Conservation (phyloP, 2,797 vertebrate species). For the Macropodus opercularis region DNA sequence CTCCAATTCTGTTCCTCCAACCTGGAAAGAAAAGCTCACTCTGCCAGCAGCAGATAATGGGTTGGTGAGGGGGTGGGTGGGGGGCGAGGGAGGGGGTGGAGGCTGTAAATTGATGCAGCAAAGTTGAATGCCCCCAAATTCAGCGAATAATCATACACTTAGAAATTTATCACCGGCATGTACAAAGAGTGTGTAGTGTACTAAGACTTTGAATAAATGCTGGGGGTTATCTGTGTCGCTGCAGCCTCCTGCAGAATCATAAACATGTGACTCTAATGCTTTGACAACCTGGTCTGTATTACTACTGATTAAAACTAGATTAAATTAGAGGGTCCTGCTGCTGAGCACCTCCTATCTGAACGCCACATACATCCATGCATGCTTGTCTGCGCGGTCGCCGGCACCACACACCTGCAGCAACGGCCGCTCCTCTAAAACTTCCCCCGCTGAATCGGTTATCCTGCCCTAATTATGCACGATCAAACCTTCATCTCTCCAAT, state of each 20-base stretch:
- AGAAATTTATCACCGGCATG: constrained; percentile 19
- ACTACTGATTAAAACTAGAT: constrained; percentile 39
- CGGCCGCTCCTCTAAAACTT: constrained; percentile 26
- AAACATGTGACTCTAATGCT: constrained; percentile 33
- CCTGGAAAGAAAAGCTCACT: constrained; percentile 50
- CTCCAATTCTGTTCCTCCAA: constrained; percentile 53
- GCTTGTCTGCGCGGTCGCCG: constrained; percentile 13
- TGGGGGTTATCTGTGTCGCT: constrained; percentile 22
- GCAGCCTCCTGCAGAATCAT: constrained; percentile 12
- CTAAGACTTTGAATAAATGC: constrained; percentile 35
- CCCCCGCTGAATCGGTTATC: constrained; percentile 34
- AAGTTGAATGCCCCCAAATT: constrained; percentile 29
- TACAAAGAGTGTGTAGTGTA: background rate
- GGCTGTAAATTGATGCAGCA: constrained; percentile 50
- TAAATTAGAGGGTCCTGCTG: constrained; percentile 56
- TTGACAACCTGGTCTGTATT: constrained; percentile 37
- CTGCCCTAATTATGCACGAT: constrained; percentile 57
- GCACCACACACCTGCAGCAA: constrained; percentile 33
- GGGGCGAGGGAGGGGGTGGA: too few species aligned
- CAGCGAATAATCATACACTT: constrained; percentile 23
- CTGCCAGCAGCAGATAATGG: constrained; percentile 50
- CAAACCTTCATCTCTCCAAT: constrained; percentile 63
- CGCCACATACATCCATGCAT: background rate
- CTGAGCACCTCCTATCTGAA: constrained; percentile 38
- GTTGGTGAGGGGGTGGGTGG: too few species aligned